Percentiles rank a stretch among this genome's conserved stretches.
phyloP scores from a whole-genome alignment of 2,888 invertebrate genomes.

The Conus canariensis region DNA sequence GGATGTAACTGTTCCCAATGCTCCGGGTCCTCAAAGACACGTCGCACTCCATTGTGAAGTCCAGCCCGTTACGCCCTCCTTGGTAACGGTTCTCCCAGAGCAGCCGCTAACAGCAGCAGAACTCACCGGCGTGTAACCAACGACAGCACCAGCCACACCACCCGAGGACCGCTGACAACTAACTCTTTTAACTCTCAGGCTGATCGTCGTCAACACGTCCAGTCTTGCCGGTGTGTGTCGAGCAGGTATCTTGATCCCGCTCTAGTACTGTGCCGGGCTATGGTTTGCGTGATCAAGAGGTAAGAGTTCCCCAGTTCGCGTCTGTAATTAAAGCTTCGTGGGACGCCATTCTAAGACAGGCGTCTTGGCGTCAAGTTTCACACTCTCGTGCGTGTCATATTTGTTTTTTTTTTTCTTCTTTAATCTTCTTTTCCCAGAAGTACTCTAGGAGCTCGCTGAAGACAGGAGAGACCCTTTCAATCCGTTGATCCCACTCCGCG shows the following conservation, averaged over 20 bases:
- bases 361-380: not conserved
- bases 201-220: not conserved
- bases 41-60: conserved; percentile 3
- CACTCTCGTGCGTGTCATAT: not conserved
- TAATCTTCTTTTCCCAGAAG: no score
- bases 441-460: no score
- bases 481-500: no score
- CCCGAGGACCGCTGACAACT: no score
- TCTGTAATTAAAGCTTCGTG: not conserved
- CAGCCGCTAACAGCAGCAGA: not conserved
- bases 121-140: not conserved
- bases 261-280: not conserved
- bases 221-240: not conserved
- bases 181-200: not conserved
- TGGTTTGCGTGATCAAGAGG: not conserved
- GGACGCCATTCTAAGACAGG: not conserved
- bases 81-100: not conserved
- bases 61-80: not conserved
- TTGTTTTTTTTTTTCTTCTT: no score
- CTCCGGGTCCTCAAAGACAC: not conserved
- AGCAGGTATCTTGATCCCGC: not conserved
- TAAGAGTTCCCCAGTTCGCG: not conserved
- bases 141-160: not conserved
- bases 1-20: no score
- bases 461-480: no score